Conservation (phyloP, 2,113 vertebrate genomes). For the Emydocephalus ijimae region DNA sequence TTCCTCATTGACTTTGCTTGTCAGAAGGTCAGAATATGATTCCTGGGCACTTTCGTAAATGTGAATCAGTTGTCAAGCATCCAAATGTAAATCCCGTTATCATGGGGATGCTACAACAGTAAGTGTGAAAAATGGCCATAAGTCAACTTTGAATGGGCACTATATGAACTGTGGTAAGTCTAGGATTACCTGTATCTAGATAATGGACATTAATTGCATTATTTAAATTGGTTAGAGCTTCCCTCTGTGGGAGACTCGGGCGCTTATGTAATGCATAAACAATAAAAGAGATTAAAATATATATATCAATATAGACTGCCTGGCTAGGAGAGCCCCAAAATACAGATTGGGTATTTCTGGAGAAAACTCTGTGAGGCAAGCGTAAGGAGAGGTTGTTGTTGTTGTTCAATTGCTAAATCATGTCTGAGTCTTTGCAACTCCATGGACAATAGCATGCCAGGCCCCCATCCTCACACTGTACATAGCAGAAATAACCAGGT, state of each 20-base stretch:
- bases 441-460: not conserved
- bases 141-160: no score
- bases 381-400: not conserved
- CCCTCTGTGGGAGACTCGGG: not conserved
- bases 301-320: not conserved
- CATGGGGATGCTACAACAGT: no score
- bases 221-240: not conserved
- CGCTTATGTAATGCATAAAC: not conserved
- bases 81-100: no score
- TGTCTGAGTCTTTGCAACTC: not conserved
- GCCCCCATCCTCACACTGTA: not conserved
- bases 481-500: not conserved
- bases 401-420: not conserved
- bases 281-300: not conserved
- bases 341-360: not conserved
- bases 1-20: no score
- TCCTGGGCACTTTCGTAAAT: no score
- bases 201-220: not conserved
- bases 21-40: no score
- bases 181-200: not conserved
- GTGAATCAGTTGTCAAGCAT: no score
- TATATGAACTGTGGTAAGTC: no score
- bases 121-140: no score
- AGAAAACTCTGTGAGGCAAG: not conserved
- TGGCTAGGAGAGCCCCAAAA: not conserved